These are phyloP conservation scores for Hemicordylus capensis DNA, from an alignment of 2,113 vertebrate species.

Conservation along the genomic window DNA sequence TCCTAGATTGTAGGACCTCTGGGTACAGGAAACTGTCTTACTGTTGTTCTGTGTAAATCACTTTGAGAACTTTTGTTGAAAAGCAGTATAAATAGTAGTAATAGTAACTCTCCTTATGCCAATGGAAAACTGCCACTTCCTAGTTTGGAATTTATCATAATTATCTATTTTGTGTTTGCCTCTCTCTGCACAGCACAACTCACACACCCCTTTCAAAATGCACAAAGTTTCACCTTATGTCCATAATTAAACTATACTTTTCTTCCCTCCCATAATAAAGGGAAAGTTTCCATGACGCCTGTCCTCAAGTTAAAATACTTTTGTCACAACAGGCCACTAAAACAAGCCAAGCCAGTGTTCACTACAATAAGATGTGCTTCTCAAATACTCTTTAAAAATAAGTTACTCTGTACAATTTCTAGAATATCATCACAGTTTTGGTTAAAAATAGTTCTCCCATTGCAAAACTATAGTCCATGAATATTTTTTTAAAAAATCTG, in stretches of 20 bases:
- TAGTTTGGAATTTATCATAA: neutral
- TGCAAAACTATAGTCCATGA: slow-evolving; percentile 23
- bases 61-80: too few relatives aligned
- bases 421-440: neutral
- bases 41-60: too few relatives aligned
- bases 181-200: neutral
- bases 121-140: neutral
- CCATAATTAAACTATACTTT: neutral
- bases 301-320: neutral
- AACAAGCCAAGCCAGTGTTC: neutral
- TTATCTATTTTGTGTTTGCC: neutral
- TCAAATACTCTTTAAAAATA: slow-evolving; percentile 14
- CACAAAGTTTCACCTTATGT: neutral
- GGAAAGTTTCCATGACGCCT: neutral
- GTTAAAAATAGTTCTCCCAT: slow-evolving; percentile 16
- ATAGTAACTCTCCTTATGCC: neutral
- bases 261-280: neutral
- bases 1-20: too few relatives aligned
- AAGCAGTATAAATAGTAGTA: too few relatives aligned
- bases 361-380: neutral
- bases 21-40: too few relatives aligned
- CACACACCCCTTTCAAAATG: neutral
- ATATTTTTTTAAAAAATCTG: neutral
- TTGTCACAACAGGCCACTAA: neutral
- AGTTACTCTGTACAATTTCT: neutral